phyloP scores from a whole-genome alignment of 2,797 vertebrate genomes.

The Takifugu rubripes region DNA sequence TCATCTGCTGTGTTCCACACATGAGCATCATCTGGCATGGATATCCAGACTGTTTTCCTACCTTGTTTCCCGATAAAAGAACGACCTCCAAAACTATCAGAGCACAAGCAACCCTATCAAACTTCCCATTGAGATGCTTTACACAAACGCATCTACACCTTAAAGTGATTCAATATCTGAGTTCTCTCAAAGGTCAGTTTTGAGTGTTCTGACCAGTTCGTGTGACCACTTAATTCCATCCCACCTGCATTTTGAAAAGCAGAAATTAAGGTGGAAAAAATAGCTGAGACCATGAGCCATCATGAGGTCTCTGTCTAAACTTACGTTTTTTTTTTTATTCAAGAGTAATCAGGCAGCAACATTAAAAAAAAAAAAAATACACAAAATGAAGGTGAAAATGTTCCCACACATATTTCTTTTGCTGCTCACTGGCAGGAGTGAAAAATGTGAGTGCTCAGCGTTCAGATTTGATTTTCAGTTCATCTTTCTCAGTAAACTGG shows the following conservation, averaged over 20 bases:
- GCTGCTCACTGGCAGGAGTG: constrained; percentile 4
- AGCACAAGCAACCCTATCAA: too few relatives aligned
- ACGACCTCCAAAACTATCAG: too few relatives aligned
- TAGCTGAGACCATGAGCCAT: background rate
- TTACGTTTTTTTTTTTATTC: constrained; percentile 17
- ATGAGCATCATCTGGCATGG: too few relatives aligned
- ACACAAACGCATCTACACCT: background rate
- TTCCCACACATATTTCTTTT: background rate
- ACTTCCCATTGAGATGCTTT: too few relatives aligned
- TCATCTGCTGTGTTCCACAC: too few relatives aligned
- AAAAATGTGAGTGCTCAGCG: background rate
- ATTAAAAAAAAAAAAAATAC: constrained; percentile 31
- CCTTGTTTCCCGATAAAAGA: too few relatives aligned
- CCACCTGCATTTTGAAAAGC: constrained; percentile 46
- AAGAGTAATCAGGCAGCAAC: constrained; percentile 37
- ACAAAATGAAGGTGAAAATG: constrained; percentile 20
- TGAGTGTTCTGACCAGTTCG: constrained; percentile 12
- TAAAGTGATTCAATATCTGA: constrained; percentile 10
- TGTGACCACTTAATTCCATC: constrained; percentile 36
- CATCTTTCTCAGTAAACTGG: constrained; percentile 8
- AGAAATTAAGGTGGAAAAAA: background rate
- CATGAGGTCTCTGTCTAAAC: constrained; percentile 6
- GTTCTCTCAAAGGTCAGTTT: constrained; percentile 9
- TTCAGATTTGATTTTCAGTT: constrained; percentile 12
- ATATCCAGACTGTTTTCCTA: too few relatives aligned